Percentiles rank a stretch among this genome's conserved stretches.
phyloP scores from a whole-genome alignment of 2,888 invertebrate species.

The Agriotes lineatus region DNA sequence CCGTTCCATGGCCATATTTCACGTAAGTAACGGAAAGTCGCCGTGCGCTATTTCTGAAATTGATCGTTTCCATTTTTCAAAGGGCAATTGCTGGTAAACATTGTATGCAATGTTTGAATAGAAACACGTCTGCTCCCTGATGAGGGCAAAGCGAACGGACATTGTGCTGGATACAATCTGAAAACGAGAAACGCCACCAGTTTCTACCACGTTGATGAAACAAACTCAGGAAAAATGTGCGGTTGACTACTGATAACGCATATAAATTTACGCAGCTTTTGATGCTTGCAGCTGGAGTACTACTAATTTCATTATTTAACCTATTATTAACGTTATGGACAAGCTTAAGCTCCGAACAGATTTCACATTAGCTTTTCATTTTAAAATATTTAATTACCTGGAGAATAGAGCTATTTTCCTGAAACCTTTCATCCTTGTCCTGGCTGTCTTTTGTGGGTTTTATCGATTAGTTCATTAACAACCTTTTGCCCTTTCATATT shows the following conservation, averaged over 20 bases:
- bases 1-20: conserved; percentile 25
- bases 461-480: conserved; percentile 28
- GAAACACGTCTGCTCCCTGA: conserved; percentile 32
- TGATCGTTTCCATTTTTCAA: conserved; percentile 44
- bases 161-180: conserved; percentile 26
- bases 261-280: too few species aligned
- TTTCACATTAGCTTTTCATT: too few species aligned
- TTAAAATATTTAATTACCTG: too few species aligned
- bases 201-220: conserved; percentile 9
- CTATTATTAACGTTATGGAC: too few species aligned
- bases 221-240: neutral
- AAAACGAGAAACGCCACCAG: conserved; percentile 24
- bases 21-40: conserved; percentile 33
- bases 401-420: neutral
- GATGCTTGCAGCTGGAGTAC: too few species aligned
- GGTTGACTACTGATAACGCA: too few species aligned
- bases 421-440: neutral
- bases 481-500: conserved; percentile 21
- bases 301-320: too few species aligned
- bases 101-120: conserved; percentile 34
- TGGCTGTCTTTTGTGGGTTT: conserved; percentile 9
- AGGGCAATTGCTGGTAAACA: conserved; percentile 41
- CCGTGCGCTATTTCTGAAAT: conserved; percentile 36
- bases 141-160: conserved; percentile 31
- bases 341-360: too few species aligned